Evolutionary conservation across 1,140 invertebrate species (phyloP), one percentile per base, ranked within the genome.

Genomic region (Bombus waltoni): DNA sequence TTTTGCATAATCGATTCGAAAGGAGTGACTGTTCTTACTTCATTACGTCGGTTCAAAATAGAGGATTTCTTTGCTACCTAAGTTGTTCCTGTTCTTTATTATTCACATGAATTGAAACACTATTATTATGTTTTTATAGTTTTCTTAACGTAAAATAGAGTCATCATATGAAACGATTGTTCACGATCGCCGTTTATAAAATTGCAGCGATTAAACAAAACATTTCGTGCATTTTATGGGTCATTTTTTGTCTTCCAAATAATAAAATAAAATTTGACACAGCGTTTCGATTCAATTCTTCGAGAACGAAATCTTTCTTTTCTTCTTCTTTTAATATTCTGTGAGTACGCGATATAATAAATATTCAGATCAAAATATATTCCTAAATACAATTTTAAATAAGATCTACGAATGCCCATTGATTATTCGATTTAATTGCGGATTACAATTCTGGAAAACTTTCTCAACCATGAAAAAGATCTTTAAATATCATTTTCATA

Each of bases 31-130:
- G 82, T 88, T 87, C 81, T 87, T 84, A 85, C 89, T 91, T 88
- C 85, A 88, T 88, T 91, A 89, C 87, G 80, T 90, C 87, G 83
- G 85, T 78, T 88, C 84, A 92, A 92, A 91, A 92, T 91, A 91
- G 83, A 90, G 83, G 82, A 89, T 91, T 87, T 90, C 82, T 89
- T 91, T 87, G 77, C 89, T 90, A 90, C 85, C 89, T 90, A 90
- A 90, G 80, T 89, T 89, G 62, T 89, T 90, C 65, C 70, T 85
- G 79, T 78, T 89, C 76, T 68, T 22, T 78, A 82, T 57, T 90
- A 89, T 82, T 90, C 75, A 82, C 80, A 89, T 84, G 66, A 79
- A 62, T 59, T 73, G 73, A 72, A 83, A 87, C 40, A 28, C 38
- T 57, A 75, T 42, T 88, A 42, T 40, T 70, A 32, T 32, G 32